A percentile compares a stretch with the other conserved stretches of the same genome.
Conservation (phyloP, 1,140 invertebrate genomes). For the Branchinecta lynchi region DNA sequence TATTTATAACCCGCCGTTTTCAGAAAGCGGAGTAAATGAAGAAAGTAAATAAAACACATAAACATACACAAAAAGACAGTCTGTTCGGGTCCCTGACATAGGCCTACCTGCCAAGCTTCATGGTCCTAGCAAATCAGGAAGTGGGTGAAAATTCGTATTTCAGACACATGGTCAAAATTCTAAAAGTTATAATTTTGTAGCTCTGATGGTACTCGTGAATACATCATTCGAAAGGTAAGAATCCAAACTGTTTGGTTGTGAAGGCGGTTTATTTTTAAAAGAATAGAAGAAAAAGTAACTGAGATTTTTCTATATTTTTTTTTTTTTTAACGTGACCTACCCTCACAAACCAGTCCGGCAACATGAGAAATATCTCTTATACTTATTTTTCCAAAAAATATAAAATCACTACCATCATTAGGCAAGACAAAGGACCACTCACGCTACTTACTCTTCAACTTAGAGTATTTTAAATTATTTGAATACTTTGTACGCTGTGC, state of each 20-base stretch:
- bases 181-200: constrained; percentile 3
- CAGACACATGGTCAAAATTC: constrained; percentile 6
- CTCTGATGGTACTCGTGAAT: too few relatives aligned
- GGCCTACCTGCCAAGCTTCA: too few relatives aligned
- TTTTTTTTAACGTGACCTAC: not conserved
- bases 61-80: too few relatives aligned
- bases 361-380: constrained; percentile 7
- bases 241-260: constrained; percentile 9
- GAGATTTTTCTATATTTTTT: not conserved
- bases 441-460: too few relatives aligned
- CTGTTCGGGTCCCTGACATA: too few relatives aligned
- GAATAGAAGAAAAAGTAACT: not conserved
- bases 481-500: too few relatives aligned
- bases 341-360: constrained; percentile 8
- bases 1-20: too few relatives aligned
- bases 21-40: too few relatives aligned
- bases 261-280: not conserved
- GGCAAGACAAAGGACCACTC: too few relatives aligned
- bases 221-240: constrained; percentile 3
- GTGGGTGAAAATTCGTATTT: not conserved
- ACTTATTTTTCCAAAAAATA: not conserved
- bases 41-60: too few relatives aligned
- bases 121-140: not conserved
- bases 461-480: too few relatives aligned
- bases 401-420: constrained; percentile 7